Evolutionary conservation across 64 coral and sea anemone genomes (phyloP).

Genomic region (Astreopora myriophthalma): DNA sequence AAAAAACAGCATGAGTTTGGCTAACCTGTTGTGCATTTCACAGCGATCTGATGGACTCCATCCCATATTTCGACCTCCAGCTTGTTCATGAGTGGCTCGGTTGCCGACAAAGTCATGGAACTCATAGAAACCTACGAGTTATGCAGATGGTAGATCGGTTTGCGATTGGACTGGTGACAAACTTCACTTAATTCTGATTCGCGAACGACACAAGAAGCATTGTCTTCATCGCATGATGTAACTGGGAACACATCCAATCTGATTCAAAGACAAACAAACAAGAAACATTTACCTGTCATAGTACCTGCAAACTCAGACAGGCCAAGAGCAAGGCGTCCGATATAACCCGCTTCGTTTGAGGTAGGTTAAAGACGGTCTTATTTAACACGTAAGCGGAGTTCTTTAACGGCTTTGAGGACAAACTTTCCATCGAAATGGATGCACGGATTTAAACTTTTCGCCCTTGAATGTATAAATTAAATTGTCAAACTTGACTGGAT

Average conservation of each 20-base stretch:
- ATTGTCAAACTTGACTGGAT: not conserved
- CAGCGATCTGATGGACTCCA: too few species aligned
- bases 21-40: too few species aligned
- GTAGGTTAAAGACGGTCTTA: not conserved
- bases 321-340: not conserved
- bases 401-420: not conserved
- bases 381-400: too few species aligned
- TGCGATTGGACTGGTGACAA: not conserved
- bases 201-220: not conserved
- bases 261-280: not conserved
- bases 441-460: not conserved
- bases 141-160: too few species aligned
- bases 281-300: not conserved
- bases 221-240: not conserved
- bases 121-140: too few species aligned
- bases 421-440: not conserved
- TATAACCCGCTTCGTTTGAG: not conserved
- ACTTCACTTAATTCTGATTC: not conserved
- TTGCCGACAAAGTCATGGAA: too few species aligned
- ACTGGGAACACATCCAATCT: not conserved
- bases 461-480: not conserved
- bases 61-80: too few species aligned
- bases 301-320: conserved; percentile 1
- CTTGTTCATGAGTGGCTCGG: too few species aligned
- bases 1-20: too few species aligned